Evolutionary conservation across 2,888 invertebrate genomes (phyloP).

Genomic region (Oxyteleia sp.): DNA sequence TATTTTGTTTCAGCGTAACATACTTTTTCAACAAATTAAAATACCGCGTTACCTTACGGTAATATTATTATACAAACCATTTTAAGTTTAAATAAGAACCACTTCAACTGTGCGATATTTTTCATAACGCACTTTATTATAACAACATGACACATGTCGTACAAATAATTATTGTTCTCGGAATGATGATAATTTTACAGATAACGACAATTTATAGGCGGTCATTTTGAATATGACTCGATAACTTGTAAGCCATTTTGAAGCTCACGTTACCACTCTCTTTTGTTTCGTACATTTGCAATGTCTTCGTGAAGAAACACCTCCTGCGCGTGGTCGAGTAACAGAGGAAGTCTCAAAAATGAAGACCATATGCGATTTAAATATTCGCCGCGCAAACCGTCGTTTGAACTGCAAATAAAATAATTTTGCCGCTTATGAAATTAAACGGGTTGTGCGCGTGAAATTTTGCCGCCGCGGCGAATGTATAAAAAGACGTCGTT

Average conservation of each 20-base stretch:
- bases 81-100: no score
- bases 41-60: neutral
- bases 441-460: neutral
- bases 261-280: conserved; percentile 11
- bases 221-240: conserved; percentile 7
- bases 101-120: neutral
- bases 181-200: neutral
- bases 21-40: no score
- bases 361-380: neutral
- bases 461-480: neutral
- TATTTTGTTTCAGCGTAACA: no score
- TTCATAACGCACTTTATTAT: neutral
- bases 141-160: conserved; percentile 9
- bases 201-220: conserved; percentile 2
- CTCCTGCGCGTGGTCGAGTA: conserved; percentile 9
- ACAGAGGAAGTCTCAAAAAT: conserved; percentile 12
- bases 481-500: conserved; percentile 1
- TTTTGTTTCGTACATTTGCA: conserved; percentile 14
- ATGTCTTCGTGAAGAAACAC: neutral
- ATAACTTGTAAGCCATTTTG: conserved; percentile 10
- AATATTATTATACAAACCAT: neutral
- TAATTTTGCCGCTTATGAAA: neutral
- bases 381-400: conserved; percentile 1
- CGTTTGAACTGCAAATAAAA: neutral
- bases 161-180: conserved; percentile 7